Conservation (phyloP, 2,797 vertebrate species). For the Tauraco hartlaubi region DNA sequence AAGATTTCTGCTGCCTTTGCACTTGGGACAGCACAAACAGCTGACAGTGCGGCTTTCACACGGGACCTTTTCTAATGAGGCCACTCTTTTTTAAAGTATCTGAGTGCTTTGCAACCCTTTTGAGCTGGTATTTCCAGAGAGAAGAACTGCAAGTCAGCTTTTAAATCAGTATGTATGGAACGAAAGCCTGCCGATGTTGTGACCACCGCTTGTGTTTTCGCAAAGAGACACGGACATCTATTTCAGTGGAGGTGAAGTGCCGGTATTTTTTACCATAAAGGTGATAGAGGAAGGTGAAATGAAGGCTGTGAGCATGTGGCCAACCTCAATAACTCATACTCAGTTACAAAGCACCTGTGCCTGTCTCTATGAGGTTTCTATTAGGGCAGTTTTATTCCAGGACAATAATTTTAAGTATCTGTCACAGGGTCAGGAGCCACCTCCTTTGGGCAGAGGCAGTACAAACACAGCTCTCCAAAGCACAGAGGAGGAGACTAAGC, state of each 20-base stretch:
- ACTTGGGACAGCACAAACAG: background rate
- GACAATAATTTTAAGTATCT: background rate
- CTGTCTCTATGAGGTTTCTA: background rate
- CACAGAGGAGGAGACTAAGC: background rate
- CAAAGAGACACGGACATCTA: accelerated
- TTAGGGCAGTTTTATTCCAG: background rate
- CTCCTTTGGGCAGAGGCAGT: background rate
- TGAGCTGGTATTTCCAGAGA: background rate
- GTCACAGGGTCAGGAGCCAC: background rate
- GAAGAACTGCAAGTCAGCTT: constrained; percentile 13
- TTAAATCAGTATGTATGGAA: background rate
- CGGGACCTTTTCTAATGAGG: background rate
- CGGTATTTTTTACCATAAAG: background rate
- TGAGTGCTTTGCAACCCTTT: background rate
- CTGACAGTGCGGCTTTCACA: background rate
- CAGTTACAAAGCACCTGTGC: background rate
- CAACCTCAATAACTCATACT: background rate
- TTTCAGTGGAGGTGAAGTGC: background rate
- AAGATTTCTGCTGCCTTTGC: background rate
- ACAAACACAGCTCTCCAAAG: background rate
- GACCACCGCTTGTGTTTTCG: background rate
- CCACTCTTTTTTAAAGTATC: background rate
- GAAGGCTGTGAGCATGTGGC: background rate
- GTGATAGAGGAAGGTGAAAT: background rate
- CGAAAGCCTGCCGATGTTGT: background rate